Evolutionary conservation across 2,797 vertebrate genomes (phyloP).

Genomic region (Chrosomus eos): DNA sequence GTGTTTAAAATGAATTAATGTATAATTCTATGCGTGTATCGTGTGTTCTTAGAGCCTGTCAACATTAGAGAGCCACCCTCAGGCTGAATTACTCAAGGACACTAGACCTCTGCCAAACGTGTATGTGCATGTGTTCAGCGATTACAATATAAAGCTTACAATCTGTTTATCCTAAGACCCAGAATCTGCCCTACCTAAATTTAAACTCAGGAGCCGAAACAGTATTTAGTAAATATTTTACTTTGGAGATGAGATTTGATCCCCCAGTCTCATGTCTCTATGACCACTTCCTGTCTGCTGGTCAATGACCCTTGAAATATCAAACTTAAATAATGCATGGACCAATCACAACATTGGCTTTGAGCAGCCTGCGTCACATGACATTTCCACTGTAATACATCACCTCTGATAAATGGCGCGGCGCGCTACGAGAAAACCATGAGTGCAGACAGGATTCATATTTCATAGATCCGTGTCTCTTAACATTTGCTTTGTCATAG

Average conservation of each 20-base stretch:
- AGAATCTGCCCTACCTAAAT: neutral
- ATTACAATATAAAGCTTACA: neutral
- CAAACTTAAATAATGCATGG: constrained; percentile 36
- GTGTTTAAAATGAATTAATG: too few species aligned
- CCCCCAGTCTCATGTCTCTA: neutral
- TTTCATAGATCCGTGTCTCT: constrained; percentile 11
- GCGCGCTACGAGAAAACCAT: neutral
- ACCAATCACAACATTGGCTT: constrained; percentile 35
- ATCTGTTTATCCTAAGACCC: neutral
- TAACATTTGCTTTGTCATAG: constrained; percentile 21
- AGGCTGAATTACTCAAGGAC: neutral
- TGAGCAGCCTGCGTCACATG: constrained; percentile 19
- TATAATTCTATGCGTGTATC: neutral
- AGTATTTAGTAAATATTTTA: neutral
- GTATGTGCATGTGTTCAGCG: neutral
- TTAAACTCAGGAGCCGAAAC: neutral
- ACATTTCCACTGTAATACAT: constrained; percentile 4
- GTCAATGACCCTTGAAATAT: constrained; percentile 10
- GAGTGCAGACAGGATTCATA: constrained; percentile 7
- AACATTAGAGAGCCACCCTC: neutral
- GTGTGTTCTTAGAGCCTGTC: neutral
- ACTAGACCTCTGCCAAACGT: neutral
- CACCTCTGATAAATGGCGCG: constrained; percentile 34
- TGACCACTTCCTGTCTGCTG: constrained; percentile 1
- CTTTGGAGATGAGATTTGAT: neutral